A percentile compares a stretch with the other conserved stretches of the same genome.
Conservation (phyloP, 1,140 invertebrate species). For the Apis laboriosa region DNA sequence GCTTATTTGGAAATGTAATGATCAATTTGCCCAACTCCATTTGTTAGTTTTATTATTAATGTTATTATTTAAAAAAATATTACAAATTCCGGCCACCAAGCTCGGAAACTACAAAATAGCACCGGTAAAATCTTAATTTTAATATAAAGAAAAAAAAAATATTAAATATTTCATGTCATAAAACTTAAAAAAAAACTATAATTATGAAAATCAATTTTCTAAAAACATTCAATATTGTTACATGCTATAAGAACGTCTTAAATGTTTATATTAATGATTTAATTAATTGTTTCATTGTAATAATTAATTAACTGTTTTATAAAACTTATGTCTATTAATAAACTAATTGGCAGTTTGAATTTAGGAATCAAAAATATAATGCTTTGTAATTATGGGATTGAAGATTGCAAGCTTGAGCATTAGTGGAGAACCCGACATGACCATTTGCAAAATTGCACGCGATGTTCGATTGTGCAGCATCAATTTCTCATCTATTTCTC, state of each 20-base stretch:
- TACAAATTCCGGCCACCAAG: constrained; percentile 38
- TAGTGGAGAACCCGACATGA: constrained; percentile 47
- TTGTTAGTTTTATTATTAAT: constrained; percentile 66
- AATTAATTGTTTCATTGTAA: background rate
- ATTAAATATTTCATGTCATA: background rate
- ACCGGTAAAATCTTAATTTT: background rate
- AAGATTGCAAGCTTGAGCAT: constrained; percentile 56
- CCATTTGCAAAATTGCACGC: constrained; percentile 53
- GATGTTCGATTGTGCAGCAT: constrained; percentile 53
- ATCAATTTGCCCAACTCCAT: constrained; percentile 47
- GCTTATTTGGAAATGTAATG: constrained; percentile 42
- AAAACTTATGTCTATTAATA: no score
- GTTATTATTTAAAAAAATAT: constrained; percentile 35
- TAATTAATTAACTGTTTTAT: no score
- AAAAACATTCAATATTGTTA: background rate
- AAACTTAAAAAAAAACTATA: background rate
- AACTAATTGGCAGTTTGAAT: background rate
- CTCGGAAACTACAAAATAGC: constrained; percentile 33
- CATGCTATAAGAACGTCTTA: background rate
- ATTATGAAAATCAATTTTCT: background rate
- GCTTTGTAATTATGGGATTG: constrained; percentile 22
- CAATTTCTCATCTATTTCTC: constrained; percentile 68
- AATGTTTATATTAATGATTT: background rate
- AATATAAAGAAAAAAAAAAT: background rate
- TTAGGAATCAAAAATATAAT: background rate